Conservation (phyloP, 2,797 vertebrate genomes). For the Helostoma temminkii region DNA sequence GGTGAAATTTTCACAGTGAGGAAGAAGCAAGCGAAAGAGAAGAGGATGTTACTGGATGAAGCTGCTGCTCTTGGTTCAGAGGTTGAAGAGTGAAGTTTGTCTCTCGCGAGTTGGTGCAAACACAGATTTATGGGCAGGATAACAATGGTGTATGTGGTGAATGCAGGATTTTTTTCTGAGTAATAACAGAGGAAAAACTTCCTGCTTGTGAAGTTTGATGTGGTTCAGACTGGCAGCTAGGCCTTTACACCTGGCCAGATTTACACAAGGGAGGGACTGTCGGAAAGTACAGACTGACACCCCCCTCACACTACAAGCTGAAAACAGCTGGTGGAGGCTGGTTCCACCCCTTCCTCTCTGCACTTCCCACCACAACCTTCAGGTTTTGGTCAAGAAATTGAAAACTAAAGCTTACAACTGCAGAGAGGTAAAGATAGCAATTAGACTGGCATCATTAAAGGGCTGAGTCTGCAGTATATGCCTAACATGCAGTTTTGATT, state of each 20-base stretch:
- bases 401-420: constrained; percentile 27
- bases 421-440: constrained; percentile 14
- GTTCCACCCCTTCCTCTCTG: constrained; percentile 18
- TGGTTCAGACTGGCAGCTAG: constrained; percentile 67
- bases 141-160: constrained; percentile 22
- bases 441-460: constrained; percentile 36
- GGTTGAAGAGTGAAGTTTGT: constrained; percentile 22
- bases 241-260: constrained; percentile 69
- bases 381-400: constrained; percentile 24
- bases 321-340: constrained; percentile 66
- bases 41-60: constrained; percentile 24
- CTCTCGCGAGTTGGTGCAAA: constrained; percentile 18
- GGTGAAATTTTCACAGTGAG: constrained; percentile 52
- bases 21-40: constrained; percentile 34
- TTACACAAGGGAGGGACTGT: constrained; percentile 71
- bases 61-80: constrained; percentile 52
- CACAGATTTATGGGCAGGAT: constrained; percentile 28
- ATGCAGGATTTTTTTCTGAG: constrained; percentile 51
- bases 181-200: constrained; percentile 76
- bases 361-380: constrained; percentile 33
- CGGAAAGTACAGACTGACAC: constrained; percentile 58
- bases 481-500: constrained; percentile 11
- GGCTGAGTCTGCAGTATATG: background rate
- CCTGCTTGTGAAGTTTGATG: constrained; percentile 79
- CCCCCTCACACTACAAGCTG: constrained; percentile 25